Conservation (phyloP, 35 echinoderm and acorn worm species). For the Hemicentrotus pulcherrimus region DNA sequence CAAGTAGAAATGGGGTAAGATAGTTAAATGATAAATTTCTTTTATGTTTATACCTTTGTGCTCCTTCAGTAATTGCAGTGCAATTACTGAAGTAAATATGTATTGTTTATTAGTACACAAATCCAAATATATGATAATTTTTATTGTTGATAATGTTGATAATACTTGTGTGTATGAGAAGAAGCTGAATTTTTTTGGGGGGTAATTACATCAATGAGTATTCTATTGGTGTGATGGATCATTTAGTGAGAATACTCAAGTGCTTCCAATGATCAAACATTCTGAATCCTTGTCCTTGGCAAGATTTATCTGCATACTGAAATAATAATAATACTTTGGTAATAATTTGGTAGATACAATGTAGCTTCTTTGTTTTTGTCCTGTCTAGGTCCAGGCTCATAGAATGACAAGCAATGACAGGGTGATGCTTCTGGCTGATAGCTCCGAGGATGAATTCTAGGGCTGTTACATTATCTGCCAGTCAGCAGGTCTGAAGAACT, state of each 20-base stretch:
- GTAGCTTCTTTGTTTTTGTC: not conserved
- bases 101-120: not conserved
- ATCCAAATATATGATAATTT: not conserved
- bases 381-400: slow-evolving; percentile 35
- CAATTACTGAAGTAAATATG: too few species aligned
- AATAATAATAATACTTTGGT: not conserved
- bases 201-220: too few species aligned
- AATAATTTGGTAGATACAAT: too few species aligned
- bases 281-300: too few species aligned
- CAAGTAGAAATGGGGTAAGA: slow-evolving; percentile 35
- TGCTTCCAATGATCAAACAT: too few species aligned
- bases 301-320: too few species aligned
- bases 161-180: not conserved
- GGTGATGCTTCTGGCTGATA: slow-evolving; percentile 73
- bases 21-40: too few species aligned
- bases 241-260: not conserved
- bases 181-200: too few species aligned
- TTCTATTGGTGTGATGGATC: not conserved
- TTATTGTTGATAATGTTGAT: not conserved
- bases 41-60: not conserved
- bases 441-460: slow-evolving; percentile 75
- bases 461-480: not conserved
- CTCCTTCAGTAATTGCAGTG: not conserved
- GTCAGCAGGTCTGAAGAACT: not conserved
- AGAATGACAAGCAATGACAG: slow-evolving; percentile 64